Evolutionary conservation across 2,888 invertebrate species (phyloP).

Genomic region (Harpalus rufipes): DNA sequence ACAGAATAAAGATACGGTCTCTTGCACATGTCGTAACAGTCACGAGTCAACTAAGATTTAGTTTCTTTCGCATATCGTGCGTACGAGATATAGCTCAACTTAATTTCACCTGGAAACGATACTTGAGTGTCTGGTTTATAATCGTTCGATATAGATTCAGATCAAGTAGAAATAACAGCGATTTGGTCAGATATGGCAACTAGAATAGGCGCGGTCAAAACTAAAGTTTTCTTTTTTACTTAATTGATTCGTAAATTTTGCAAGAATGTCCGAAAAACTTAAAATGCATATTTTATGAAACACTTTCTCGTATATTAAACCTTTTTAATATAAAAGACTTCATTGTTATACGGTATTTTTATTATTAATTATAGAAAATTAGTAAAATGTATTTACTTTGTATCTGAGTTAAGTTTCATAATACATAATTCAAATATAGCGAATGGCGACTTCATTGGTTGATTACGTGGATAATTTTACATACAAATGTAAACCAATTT

Average conservation of each 20-base stretch:
- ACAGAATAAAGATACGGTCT: conserved; percentile 37
- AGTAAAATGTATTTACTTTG: too few species aligned
- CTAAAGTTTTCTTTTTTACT: background rate
- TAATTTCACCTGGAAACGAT: conserved; percentile 17
- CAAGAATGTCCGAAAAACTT: background rate
- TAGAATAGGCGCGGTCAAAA: conserved; percentile 17
- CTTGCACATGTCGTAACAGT: conserved; percentile 26
- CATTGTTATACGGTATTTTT: background rate
- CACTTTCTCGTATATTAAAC: background rate
- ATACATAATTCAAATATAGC: too few species aligned
- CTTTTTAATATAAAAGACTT: background rate
- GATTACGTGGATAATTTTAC: too few species aligned
- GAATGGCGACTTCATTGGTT: too few species aligned
- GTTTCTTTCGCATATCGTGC: conserved; percentile 33
- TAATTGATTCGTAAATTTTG: background rate
- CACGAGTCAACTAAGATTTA: conserved; percentile 28
- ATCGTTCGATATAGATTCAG: conserved; percentile 23
- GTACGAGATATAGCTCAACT: background rate
- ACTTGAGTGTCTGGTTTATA: conserved; percentile 6
- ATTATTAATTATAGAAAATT: background rate
- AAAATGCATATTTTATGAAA: background rate
- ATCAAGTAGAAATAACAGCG: conserved; percentile 7
- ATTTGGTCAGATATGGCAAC: background rate
- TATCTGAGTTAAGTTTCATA: too few species aligned
- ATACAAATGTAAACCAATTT: too few species aligned